Evolutionary conservation across 2,888 invertebrate genomes (phyloP).

Genomic region (Trichogramma evanescens): DNA sequence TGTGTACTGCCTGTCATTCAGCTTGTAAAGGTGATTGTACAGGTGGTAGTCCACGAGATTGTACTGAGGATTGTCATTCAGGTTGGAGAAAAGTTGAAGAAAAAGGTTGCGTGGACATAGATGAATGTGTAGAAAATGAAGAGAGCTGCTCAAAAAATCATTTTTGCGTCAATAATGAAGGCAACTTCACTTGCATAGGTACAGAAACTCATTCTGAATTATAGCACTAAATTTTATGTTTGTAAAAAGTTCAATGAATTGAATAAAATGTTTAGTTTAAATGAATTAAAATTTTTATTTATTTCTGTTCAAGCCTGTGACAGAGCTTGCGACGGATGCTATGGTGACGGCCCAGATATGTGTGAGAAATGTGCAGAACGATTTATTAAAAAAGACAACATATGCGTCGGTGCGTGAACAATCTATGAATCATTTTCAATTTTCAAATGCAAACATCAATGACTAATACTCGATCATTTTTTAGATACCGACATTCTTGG

Average conservation of each 20-base stretch:
- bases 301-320: constrained; percentile 60
- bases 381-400: constrained; percentile 63
- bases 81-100: constrained; percentile 72
- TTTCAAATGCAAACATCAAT: neutral
- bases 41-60: constrained; percentile 64
- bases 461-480: neutral
- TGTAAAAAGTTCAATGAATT: neutral
- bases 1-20: constrained; percentile 72
- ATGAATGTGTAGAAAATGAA: constrained; percentile 69
- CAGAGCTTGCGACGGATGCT: constrained; percentile 73
- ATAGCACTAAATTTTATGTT: neutral
- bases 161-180: constrained; percentile 85
- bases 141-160: constrained; percentile 56
- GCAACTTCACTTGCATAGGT: constrained; percentile 69
- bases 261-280: neutral
- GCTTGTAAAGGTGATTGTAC: constrained; percentile 74
- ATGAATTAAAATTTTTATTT: constrained; percentile 1
- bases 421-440: neutral
- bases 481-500: constrained; percentile 26
- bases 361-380: constrained; percentile 75
- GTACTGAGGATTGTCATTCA: constrained; percentile 54
- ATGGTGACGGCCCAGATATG: constrained; percentile 87
- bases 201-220: constrained; percentile 21
- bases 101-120: constrained; percentile 74
- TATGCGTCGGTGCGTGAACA: constrained; percentile 63